phyloP scores from a whole-genome alignment of 2,888 invertebrate genomes.

The Bembecia ichneumoniformis region DNA sequence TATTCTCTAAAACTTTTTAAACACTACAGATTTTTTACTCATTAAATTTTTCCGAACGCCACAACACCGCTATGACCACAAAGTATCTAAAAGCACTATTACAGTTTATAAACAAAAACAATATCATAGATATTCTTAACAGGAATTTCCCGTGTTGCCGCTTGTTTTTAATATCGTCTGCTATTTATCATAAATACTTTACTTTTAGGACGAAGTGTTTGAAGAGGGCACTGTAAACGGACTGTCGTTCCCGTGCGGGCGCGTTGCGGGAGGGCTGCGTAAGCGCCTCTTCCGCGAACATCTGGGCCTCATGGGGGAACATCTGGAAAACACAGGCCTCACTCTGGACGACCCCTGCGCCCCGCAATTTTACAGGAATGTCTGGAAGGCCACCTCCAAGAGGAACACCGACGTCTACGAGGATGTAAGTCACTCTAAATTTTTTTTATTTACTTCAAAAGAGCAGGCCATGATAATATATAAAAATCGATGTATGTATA shows the following conservation, averaged over 20 bases:
- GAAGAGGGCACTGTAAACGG: conserved; percentile 88
- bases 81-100: no score
- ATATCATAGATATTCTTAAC: no score
- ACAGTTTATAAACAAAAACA: no score
- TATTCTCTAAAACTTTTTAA: no score
- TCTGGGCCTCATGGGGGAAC: conserved; percentile 76
- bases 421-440: conserved; percentile 61
- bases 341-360: conserved; percentile 85
- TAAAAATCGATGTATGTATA: no score
- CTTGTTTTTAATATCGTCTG: no score
- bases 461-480: no score
- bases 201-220: conserved; percentile 80
- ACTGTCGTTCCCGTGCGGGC: conserved; percentile 83
- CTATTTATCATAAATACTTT: no score
- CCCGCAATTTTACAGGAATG: conserved; percentile 85
- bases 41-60: no score
- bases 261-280: conserved; percentile 87
- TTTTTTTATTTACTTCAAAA: no score
- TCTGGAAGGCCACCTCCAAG: conserved; percentile 86
- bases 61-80: not conserved
- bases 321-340: conserved; percentile 58
- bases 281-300: conserved; percentile 93
- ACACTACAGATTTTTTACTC: no score
- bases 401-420: conserved; percentile 92
- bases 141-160: no score